Conservation (phyloP, 2,797 vertebrate species). For the Oreonectes daqikongensis region DNA sequence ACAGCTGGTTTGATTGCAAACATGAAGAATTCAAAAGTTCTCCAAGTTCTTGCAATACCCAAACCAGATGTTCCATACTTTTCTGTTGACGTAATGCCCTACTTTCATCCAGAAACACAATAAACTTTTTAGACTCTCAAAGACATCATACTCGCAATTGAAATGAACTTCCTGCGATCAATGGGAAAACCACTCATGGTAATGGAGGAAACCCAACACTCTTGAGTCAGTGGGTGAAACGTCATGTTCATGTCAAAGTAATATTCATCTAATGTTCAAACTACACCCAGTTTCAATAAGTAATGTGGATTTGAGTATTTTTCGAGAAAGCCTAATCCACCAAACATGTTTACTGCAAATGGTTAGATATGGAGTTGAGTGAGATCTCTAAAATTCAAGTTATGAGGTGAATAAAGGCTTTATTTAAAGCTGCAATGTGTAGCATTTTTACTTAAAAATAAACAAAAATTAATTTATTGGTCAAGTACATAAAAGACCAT, state of each 20-base stretch:
- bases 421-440: no score
- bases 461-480: no score
- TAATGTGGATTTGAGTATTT: neutral
- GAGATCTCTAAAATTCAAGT: no score
- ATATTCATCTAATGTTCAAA: constrained; percentile 25
- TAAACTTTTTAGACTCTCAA: constrained; percentile 26
- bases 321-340: neutral
- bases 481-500: no score
- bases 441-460: no score
- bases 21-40: constrained; percentile 41
- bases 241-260: constrained; percentile 30
- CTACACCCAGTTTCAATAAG: constrained; percentile 9
- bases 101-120: constrained; percentile 38
- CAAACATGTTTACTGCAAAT: no score
- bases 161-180: constrained; percentile 45
- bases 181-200: constrained; percentile 45
- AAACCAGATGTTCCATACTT: constrained; percentile 30
- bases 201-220: constrained; percentile 45
- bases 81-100: constrained; percentile 23
- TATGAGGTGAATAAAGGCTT: no score
- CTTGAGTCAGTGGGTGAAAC: constrained; percentile 17
- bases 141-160: constrained; percentile 41
- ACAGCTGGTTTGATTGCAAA: constrained; percentile 20
- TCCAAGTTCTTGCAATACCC: constrained; percentile 34
- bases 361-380: no score